Percentiles rank a stretch among this genome's conserved stretches.
Conservation (phyloP, 2,113 vertebrate genomes). For the Apodemus speciosus region DNA sequence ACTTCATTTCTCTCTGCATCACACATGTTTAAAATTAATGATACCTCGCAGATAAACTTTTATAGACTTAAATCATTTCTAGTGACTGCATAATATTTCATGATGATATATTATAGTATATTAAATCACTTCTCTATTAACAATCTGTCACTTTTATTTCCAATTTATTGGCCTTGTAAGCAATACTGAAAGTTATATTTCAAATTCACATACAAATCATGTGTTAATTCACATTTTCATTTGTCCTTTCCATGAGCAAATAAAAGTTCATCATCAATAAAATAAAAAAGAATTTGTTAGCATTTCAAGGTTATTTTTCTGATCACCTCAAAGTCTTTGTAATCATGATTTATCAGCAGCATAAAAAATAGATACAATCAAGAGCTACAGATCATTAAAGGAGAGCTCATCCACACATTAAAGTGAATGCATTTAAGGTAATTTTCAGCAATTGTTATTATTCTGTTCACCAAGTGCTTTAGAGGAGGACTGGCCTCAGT, state of each 20-base stretch:
- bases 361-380: constrained; percentile 35
- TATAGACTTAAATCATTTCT: constrained; percentile 28
- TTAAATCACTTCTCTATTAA: constrained; percentile 16
- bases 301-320: constrained; percentile 46
- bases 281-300: constrained; percentile 27
- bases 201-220: constrained; percentile 2
- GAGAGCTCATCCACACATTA: not conserved
- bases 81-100: not conserved
- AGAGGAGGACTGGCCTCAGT: not conserved
- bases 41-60: not conserved
- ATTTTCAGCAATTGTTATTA: not conserved
- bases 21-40: constrained; percentile 43
- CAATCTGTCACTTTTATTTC: constrained; percentile 12
- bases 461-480: not conserved
- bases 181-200: not conserved
- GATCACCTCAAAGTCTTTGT: constrained; percentile 48
- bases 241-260: not conserved
- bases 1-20: not conserved
- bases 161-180: constrained; percentile 20
- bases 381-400: not conserved
- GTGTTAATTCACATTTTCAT: constrained; percentile 34
- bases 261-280: not conserved
- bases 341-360: constrained; percentile 10
- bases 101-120: not conserved
- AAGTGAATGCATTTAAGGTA: constrained; percentile 33